Evolutionary conservation across 2,888 invertebrate genomes (phyloP).

Genomic region (Dimorphilus gyrociliatus): DNA sequence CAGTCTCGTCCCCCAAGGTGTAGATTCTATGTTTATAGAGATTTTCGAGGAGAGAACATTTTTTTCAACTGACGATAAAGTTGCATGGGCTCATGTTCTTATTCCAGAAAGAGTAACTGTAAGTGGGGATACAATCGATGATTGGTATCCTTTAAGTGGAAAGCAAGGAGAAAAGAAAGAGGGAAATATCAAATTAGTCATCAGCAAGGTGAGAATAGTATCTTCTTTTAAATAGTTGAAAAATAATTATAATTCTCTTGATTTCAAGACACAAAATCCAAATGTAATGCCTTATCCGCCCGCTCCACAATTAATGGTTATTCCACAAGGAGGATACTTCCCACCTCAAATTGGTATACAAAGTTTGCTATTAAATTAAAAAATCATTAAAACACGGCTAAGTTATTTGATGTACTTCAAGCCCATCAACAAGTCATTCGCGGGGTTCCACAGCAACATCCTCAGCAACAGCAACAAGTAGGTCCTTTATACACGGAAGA

Average conservation of each 20-base stretch:
- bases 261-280: no score
- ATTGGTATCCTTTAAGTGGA: conserved; percentile 82
- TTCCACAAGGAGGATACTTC: no score
- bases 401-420: no score
- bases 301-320: no score
- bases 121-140: conserved; percentile 71
- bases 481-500: conserved; percentile 31
- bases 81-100: conserved; percentile 79
- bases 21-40: conserved; percentile 73
- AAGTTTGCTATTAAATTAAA: no score
- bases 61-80: conserved; percentile 71
- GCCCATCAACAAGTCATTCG: background rate
- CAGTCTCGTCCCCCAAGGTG: conserved; percentile 70
- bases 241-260: no score
- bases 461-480: conserved; percentile 5
- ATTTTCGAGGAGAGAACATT: conserved; percentile 90
- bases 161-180: conserved; percentile 86
- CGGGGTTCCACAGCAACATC: conserved; percentile 1
- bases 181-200: conserved; percentile 75
- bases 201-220: no score
- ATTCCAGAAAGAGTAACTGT: conserved; percentile 70
- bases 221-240: no score
- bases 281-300: no score
- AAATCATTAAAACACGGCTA: no score
- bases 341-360: no score